Evolutionary conservation across 2,888 invertebrate species (phyloP).

Genomic region (Eucriotettix oculatus): DNA sequence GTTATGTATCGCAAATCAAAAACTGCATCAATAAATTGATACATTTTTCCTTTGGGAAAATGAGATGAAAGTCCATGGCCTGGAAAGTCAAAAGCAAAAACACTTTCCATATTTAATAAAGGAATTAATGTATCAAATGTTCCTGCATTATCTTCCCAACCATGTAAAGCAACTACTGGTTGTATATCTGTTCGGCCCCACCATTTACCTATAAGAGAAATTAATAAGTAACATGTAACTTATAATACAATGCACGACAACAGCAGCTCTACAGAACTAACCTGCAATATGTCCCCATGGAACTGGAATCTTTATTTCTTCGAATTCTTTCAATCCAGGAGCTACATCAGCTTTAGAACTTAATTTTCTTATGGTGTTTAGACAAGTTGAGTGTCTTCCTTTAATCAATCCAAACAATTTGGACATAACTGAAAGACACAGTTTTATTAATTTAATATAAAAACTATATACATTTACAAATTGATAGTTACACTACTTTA

Average conservation of each 20-base stretch:
- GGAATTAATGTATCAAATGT: conserved; percentile 56
- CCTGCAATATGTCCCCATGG: conserved; percentile 52
- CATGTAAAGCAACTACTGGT: conserved; percentile 56
- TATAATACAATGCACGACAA: neutral
- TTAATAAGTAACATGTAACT: neutral
- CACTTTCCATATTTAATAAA: conserved; percentile 31
- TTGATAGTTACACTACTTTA: no score
- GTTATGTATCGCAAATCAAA: conserved; percentile 36
- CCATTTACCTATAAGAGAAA: conserved; percentile 30
- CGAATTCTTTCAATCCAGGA: neutral
- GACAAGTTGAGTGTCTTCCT: no score
- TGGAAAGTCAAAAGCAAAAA: conserved; percentile 47
- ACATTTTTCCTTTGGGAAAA: conserved; percentile 39
- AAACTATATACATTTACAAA: no score
- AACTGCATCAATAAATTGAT: conserved; percentile 28
- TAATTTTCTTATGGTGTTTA: no score
- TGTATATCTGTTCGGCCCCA: conserved; percentile 47
- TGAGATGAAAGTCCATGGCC: conserved; percentile 54
- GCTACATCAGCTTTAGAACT: no score
- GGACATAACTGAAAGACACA: no score
- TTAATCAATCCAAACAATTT: no score
- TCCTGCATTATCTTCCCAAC: conserved; percentile 68
- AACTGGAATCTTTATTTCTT: conserved; percentile 50
- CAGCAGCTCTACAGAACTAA: conserved; percentile 8
- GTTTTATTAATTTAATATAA: no score